Base-by-base conservation (phyloP, 2,797 vertebrate genomes). In the Rhinichthys osculus region DNA sequence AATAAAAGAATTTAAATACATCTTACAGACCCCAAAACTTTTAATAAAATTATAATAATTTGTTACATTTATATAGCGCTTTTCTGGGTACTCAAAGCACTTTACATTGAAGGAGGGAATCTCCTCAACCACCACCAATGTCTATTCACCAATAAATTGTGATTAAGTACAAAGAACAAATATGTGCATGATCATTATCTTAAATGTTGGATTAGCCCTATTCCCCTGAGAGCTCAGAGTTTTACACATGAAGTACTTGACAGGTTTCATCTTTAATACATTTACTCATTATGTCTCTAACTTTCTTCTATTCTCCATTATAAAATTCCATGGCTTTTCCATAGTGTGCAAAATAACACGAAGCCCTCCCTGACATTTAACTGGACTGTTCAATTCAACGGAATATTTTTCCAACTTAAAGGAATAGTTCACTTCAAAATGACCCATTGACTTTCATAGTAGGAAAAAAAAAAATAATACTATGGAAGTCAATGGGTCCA, bases 261-360 rank as follows among this genome's bases (percentile, higher is more conserved):
- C 35, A 59, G 17, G 3, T 6, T 59, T 82, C 42, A 66, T 38
- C 50, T 30, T 33, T 64, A 52, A n/a, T 84, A 54, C 0, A 8
- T 42, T 77, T n/a, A 71, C 33, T 74, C 17, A 70, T 57, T n/a
- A 54, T 33, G 59, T 71, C 35, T 27, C 21, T 13, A 59, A 21
- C 62, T 54, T 77, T 76, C 72, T 30, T 77, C 47, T 38, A 84
- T 23, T 70, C 54, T 17, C 21, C 64, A 78, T 44, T 47, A 42
- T 40, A 42, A 40, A 77, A 30, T 84, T 77, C 62, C 47, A 42
- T 67, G 33, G 7, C 23, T 77, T 76, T 77, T 78, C 73, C 82
- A 54, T 6, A 9, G 47, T 42, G 17, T 38, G 1, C 82, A 84
- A 70, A 77, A 54, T 30, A 35, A 27, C 19, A 59, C 35, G 1